Percentiles rank a stretch among this genome's conserved stretches.
Conservation (phyloP, 2,888 invertebrate species). For the Lasius fuliginosus region DNA sequence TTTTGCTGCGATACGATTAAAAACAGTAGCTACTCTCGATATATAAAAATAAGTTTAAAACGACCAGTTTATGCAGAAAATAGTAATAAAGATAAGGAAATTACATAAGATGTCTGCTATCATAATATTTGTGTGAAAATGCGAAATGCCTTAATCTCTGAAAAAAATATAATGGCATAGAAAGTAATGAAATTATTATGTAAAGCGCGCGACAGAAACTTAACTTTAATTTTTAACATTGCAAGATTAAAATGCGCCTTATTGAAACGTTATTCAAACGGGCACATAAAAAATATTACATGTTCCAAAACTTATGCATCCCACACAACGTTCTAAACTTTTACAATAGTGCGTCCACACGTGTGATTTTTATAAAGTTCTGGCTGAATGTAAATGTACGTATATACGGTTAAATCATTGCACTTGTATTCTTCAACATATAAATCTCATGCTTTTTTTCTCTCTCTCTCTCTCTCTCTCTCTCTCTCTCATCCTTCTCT, state of each 20-base stretch:
- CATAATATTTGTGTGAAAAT: background rate
- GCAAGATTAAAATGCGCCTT: constrained; percentile 20
- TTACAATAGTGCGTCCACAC: constrained; percentile 38
- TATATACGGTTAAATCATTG: constrained; percentile 30
- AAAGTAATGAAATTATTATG: background rate
- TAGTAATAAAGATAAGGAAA: constrained; percentile 4
- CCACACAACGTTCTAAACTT: constrained; percentile 38
- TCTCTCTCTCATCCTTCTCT: too few species aligned
- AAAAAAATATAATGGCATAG: background rate
- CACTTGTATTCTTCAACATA: constrained; percentile 30
- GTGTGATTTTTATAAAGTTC: constrained; percentile 47
- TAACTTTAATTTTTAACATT: background rate
- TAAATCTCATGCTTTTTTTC: constrained; percentile 17
- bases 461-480: background rate
- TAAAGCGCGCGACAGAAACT: background rate
- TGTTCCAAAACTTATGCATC: constrained; percentile 19
- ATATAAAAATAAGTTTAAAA: constrained; percentile 20
- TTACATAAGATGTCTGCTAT: background rate
- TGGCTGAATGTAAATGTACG: constrained; percentile 1
- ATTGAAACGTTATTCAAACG: constrained; percentile 20
- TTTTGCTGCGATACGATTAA: constrained; percentile 37
- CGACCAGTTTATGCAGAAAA: constrained; percentile 3
- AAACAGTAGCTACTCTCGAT: constrained; percentile 21
- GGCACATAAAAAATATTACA: constrained; percentile 26
- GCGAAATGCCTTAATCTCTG: constrained; percentile 5